Evolutionary conservation across 2,888 invertebrate species (phyloP).

Genomic region (Electrophaes corylata): DNA sequence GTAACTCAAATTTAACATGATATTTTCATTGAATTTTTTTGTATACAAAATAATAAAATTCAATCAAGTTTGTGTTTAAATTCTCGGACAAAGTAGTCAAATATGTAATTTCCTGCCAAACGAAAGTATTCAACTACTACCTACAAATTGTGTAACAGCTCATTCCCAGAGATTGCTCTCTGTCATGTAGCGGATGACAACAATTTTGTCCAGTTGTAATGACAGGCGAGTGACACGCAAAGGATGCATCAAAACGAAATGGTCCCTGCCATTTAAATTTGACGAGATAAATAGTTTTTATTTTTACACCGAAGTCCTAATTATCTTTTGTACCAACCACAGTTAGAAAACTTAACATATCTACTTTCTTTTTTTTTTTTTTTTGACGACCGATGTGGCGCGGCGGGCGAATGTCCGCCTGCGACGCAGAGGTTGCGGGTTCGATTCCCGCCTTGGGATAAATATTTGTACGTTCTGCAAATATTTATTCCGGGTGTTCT

Average conservation of each 20-base stretch:
- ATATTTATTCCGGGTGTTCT: too few species aligned
- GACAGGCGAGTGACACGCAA: constrained; percentile 53
- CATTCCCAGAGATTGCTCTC: constrained; percentile 32
- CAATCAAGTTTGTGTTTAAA: background rate
- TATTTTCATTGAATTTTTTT: too few species aligned
- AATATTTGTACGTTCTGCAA: too few species aligned
- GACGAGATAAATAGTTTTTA: constrained; percentile 39
- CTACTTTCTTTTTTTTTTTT: too few species aligned
- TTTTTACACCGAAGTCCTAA: background rate
- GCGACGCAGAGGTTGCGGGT: too few species aligned
- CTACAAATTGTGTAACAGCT: constrained; percentile 12
- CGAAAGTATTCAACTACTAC: background rate
- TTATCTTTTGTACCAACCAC: background rate
- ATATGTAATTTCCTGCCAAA: constrained; percentile 3
- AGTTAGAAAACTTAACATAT: background rate
- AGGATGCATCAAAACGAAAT: constrained; percentile 49
- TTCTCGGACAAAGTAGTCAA: background rate
- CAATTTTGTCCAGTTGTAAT: constrained; percentile 57
- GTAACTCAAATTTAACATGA: too few species aligned
- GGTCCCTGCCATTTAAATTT: constrained; percentile 37
- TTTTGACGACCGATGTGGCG: too few species aligned
- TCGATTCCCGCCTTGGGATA: too few species aligned
- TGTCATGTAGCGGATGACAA: constrained; percentile 50
- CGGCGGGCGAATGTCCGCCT: too few species aligned
- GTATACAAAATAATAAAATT: background rate